Evolutionary conservation across 2,888 invertebrate genomes (phyloP).

Genomic region (Spicauda simplicius): DNA sequence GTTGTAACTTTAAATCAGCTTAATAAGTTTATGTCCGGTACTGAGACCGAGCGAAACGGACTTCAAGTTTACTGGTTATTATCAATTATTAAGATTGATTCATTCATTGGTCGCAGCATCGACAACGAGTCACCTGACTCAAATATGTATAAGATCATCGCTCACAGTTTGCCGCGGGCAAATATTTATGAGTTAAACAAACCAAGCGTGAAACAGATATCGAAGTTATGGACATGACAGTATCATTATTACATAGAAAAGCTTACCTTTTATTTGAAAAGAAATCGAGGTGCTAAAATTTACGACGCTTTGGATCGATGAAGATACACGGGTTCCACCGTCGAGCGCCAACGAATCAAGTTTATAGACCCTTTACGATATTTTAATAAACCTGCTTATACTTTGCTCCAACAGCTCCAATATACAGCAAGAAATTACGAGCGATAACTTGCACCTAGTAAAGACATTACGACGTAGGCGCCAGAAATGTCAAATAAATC

Average conservation of each 20-base stretch:
- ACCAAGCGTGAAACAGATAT: constrained; percentile 13
- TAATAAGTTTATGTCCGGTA: constrained; percentile 36
- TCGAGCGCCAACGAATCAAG: background rate
- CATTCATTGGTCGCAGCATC: constrained; percentile 20
- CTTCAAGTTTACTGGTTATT: constrained; percentile 35
- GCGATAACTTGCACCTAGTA: background rate
- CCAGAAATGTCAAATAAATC: background rate
- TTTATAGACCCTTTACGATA: constrained; percentile 6
- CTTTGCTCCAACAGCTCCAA: background rate
- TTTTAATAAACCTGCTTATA: constrained; percentile 15
- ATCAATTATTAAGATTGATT: constrained; percentile 37
- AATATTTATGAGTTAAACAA: constrained; percentile 25
- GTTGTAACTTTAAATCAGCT: constrained; percentile 35
- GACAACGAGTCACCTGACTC: constrained; percentile 35
- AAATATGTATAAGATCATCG: background rate
- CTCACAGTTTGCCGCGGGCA: constrained; percentile 7
- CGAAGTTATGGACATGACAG: constrained; percentile 8
- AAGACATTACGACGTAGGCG: background rate
- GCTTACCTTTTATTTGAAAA: constrained; percentile 13
- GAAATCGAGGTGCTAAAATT: constrained; percentile 16
- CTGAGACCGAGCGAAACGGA: constrained; percentile 27
- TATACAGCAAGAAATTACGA: background rate
- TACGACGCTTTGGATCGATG: background rate
- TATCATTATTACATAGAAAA: constrained; percentile 16
- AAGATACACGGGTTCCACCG: background rate